phyloP scores from a whole-genome alignment of 2,113 vertebrate species.

The Turnix velox region DNA sequence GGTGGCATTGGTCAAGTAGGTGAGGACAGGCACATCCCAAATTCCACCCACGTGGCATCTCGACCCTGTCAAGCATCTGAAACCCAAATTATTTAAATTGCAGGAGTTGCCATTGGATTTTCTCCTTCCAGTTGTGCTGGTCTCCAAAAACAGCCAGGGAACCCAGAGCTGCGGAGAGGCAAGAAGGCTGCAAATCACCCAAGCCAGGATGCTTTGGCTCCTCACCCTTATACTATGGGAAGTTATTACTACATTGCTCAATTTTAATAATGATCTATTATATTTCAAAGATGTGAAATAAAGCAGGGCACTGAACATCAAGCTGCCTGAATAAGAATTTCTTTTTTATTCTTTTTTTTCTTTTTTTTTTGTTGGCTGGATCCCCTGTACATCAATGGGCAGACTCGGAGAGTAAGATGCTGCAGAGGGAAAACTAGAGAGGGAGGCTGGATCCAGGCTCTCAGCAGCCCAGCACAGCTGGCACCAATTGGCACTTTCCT shows the following conservation, averaged over 20 bases:
- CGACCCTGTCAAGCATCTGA: not conserved
- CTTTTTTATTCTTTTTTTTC: not conserved
- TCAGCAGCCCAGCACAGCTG: not conserved
- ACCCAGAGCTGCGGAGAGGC: not conserved
- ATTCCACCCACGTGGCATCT: not conserved
- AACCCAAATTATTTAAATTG: not conserved
- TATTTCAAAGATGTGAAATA: not conserved
- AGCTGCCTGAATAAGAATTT: not conserved
- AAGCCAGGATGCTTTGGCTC: not conserved
- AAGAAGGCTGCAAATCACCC: conserved; percentile 32
- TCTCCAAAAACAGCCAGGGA: not conserved
- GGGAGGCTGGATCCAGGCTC: not conserved
- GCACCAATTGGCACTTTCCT: conserved; percentile 24
- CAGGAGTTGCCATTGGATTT: conserved; percentile 17
- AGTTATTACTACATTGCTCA: not conserved
- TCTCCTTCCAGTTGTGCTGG: conserved; percentile 18
- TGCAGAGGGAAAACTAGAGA: not conserved
- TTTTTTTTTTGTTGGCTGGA: no score
- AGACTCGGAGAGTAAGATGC: not conserved
- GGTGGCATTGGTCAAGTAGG: no score
- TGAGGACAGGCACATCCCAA: no score
- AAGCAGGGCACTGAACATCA: not conserved
- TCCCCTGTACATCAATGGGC: not conserved
- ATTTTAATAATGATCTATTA: not conserved
- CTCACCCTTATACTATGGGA: not conserved